Base-by-base conservation (phyloP, 2,888 invertebrate genomes). In the Rhopalosiphum nymphaeae region DNA sequence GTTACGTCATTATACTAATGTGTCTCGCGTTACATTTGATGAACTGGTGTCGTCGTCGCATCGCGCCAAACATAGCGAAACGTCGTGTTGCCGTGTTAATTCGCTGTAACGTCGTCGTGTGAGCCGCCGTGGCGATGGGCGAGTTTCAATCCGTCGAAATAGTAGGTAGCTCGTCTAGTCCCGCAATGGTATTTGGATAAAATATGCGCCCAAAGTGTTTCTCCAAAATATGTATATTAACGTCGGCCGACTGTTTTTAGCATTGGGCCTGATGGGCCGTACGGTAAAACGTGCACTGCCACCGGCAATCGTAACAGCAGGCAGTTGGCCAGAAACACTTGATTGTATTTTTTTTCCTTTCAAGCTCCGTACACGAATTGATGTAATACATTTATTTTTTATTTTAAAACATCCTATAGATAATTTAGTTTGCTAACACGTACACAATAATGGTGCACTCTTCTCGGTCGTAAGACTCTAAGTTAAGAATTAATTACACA, bases 291-390 rank as follows among this genome's bases (percentile, higher is more conserved):
- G 78, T 78, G 78, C 36, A 78, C 21, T 36, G 78, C 78, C 78
- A 21, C 21, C 78, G 78, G 78, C 78, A 78, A 36, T 36, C 78
- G 78, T 9, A 78, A 78, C 36, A 78, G 36, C 36, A 78, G 78
- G 78, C 78, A 78, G 78, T 78, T 42, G 78, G 78, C 78, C 78
- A 78, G 78, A 78, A 78, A 36, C 78, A 21, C 36, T 78, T 78
- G 78, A 78, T 78, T 78, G 36, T 16, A 21, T 78, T 36, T 36
- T 36, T 16, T 29, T 3, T n/a, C n/a, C 10, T 49, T 49, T 29
- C 29, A 61, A 61, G 29, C n/a, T 36, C 36, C 36, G 9, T 42
- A 7, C 78, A 67, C 36, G 78, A 21, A 78, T 78, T 78, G 36
- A 78, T 78, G 78, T 36, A 78, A 78, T 78, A 36, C 36, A 36